Evolutionary conservation across 2,113 vertebrate genomes (phyloP).

Genomic region (Capreolus pygargus): DNA sequence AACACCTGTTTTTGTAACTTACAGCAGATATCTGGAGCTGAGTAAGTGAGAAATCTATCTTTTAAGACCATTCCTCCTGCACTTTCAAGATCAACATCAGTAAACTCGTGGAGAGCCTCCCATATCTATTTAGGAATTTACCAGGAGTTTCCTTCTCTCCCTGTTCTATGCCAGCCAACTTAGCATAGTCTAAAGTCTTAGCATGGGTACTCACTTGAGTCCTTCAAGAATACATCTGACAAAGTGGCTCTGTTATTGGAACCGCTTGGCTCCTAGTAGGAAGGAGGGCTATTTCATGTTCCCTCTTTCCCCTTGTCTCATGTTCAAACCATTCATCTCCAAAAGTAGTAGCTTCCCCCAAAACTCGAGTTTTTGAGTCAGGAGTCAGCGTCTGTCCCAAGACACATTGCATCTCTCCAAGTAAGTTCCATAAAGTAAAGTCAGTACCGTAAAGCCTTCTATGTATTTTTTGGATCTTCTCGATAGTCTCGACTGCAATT

Average conservation of each 20-base stretch:
- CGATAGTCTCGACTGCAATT: neutral
- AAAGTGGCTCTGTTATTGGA: neutral
- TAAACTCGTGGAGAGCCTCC: neutral
- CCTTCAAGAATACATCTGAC: neutral
- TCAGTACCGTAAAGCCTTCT: neutral
- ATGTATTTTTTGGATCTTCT: neutral
- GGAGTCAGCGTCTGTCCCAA: neutral
- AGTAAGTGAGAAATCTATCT: neutral
- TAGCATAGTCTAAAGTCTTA: neutral
- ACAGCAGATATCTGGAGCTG: neutral
- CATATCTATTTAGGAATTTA: neutral
- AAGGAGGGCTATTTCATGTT: neutral
- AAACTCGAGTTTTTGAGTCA: neutral
- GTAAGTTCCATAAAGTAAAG: neutral
- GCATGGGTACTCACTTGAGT: neutral
- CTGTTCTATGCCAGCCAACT: neutral
- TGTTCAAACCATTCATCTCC: neutral
- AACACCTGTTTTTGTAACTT: neutral
- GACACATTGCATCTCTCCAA: neutral
- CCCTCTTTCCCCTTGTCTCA: neutral
- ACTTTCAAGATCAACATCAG: neutral
- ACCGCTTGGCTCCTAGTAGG: neutral
- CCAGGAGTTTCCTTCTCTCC: neutral
- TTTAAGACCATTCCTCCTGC: neutral
- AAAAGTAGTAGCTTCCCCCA: neutral